Evolutionary conservation across 2,113 vertebrate species (phyloP), one percentile per base, ranked within the genome.

Genomic region (Haemorhous mexicanus): DNA sequence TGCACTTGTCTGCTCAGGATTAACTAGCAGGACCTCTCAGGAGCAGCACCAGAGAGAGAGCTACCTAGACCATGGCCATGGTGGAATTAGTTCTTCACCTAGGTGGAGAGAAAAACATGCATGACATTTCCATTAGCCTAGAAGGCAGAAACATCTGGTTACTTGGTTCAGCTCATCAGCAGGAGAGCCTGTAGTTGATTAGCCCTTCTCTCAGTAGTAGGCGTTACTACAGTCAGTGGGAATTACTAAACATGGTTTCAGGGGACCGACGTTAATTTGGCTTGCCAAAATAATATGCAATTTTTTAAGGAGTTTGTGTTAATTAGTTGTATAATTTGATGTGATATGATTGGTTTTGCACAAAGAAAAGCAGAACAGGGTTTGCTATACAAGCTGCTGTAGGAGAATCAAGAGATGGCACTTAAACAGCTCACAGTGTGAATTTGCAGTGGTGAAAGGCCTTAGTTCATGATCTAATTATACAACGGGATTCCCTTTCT

Each of bases 301-400:
- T 97, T 97, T 96, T 96, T 97, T 79, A 97, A 89, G 90, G 96
- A 93, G 92, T 91, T 97, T 96, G 93, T 94, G 95, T 96, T 97
- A 96, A 97, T 95, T 95, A 96, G 95, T 94, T 96, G 96, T 87
- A 91, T 97, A 97, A 97, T 97, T 94, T 97, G 92, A 96, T 96
- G 81, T 95, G 95, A 97, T 90, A 52, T 94, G 96, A 96, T 95
- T 96, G 89, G 72, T 70, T 94, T 97, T 87, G 78, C 90, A 96
- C 87, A 89, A 90, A 95, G 95, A 97, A 96, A 97, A 94, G 58
- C 49, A 92, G 93, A 96, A 70, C 55, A 78, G 63, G 90, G 84
- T 93, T 97, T 94, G 79, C 89, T 97, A 82, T 96, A 95, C 47
- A 94, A 95, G 63, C 93, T 90, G 86, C 75, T 79, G 94, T 79